Evolutionary conservation across 2,888 invertebrate genomes (phyloP), one percentile per base, ranked within the genome.

Genomic region (Rhogogaster chlorosoma): DNA sequence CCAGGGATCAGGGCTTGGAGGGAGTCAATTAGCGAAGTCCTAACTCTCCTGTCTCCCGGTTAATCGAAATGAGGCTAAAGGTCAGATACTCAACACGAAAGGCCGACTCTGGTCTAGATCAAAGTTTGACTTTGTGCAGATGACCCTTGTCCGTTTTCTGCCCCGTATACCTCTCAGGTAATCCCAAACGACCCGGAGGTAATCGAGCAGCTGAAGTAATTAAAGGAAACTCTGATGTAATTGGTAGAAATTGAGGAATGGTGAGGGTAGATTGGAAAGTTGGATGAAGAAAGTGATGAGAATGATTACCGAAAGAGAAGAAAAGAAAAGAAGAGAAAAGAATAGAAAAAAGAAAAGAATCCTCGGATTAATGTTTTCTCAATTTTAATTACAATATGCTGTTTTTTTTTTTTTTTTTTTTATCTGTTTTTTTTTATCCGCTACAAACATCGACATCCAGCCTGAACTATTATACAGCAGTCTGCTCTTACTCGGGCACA

Each of bases 391-490:
- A 92, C 91, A 92, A 91, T 92, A 92, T 90, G 91, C 88, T 92
- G 91, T 91, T 88, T 90, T 91, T 91, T 88, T 89, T 89, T 87
- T 88, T 87, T 89, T 83, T 77, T 88, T 87, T 89, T 88, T 88
- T n/a, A n/a, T n/a, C n/a, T n/a, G n/a, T n/a, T 90, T 86, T 87
- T 90, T 87, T 90, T 92, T 92, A 93, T 92, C 89, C 89, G 90
- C 93, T 93, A 93, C 93, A 92, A 93, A 93, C 93, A 93, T 93
- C 91, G 92, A 93, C 92, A 92, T 92, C 91, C 92, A 93, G 92
- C 93, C 92, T 93, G 92, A 93, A 93, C 92, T 93, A 93, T 92
- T 91, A 92, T 90, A 92, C 91, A 92, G 93, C 91, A 92, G 90
- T 92, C 89, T 88, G 90, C 90, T 90, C 90, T 61, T 89, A 87